Evolutionary conservation across 1,140 invertebrate species (phyloP).

Genomic region (Sycophaga agraensis): DNA sequence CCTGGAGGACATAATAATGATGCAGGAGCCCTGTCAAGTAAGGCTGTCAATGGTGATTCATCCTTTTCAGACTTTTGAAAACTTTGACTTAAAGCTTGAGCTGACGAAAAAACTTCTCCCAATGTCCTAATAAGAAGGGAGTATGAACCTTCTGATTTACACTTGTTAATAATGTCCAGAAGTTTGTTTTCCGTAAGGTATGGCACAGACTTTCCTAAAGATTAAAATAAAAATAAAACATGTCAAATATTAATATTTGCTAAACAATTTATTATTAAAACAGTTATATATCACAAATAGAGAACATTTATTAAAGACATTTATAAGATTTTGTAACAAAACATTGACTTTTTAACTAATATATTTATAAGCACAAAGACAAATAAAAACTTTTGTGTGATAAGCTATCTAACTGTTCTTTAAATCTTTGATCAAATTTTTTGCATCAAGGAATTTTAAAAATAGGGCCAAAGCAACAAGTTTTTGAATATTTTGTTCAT

Average conservation of each 20-base stretch:
- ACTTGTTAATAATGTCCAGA: conserved; percentile 66
- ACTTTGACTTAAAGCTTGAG: conserved; percentile 70
- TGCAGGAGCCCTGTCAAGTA: conserved; percentile 57
- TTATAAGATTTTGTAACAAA: not conserved
- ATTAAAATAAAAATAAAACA: conserved; percentile 6
- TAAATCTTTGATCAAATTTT: conserved; percentile 25
- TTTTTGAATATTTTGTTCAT: conserved; percentile 31
- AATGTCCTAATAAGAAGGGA: conserved; percentile 69
- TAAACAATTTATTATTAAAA: not conserved
- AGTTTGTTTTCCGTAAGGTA: conserved; percentile 70
- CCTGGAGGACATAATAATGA: conserved; percentile 47
- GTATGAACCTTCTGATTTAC: conserved; percentile 65
- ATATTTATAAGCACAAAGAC: not conserved
- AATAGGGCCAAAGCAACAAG: conserved; percentile 42
- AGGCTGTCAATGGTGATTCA: conserved; percentile 53
- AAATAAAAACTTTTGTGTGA: not conserved
- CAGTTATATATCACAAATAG: not conserved
- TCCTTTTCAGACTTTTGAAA: conserved; percentile 61
- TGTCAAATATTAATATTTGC: not conserved
- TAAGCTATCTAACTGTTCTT: conserved; percentile 14
- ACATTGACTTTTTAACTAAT: conserved; percentile 1
- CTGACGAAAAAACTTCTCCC: conserved; percentile 71
- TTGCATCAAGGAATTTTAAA: conserved; percentile 37
- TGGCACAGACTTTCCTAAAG: conserved; percentile 54
- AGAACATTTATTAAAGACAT: conserved; percentile 6